Conservation (phyloP, 2,888 invertebrate species). For the Drosophila testacea region DNA sequence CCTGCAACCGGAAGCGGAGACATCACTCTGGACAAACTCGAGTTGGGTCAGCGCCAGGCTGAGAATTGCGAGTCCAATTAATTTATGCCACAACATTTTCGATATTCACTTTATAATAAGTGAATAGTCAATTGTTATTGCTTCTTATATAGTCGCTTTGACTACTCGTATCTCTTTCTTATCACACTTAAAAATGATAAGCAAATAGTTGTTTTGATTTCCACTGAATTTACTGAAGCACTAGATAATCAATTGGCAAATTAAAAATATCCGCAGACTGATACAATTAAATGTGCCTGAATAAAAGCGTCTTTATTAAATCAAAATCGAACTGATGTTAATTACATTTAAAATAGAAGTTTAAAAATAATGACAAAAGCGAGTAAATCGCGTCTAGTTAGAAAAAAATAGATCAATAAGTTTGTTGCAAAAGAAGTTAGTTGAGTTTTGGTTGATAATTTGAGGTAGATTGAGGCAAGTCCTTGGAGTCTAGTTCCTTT, state of each 20-base stretch:
- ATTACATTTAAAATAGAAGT: not conserved
- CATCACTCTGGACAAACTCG: not conserved
- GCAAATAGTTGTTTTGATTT: not conserved
- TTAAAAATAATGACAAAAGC: no score
- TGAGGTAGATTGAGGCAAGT: constrained; percentile 5
- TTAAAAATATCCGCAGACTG: no score
- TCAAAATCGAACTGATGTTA: not conserved
- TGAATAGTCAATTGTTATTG: not conserved
- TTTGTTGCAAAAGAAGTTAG: not conserved
- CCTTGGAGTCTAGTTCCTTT: not conserved
- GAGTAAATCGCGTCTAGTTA: no score
- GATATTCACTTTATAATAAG: not conserved
- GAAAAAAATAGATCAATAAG: no score
- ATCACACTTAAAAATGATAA: constrained; percentile 11
- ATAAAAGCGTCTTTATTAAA: not conserved
- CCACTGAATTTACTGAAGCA: not conserved
- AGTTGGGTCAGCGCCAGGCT: constrained; percentile 15
- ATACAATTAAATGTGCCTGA: not conserved
- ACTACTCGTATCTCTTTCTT: not conserved
- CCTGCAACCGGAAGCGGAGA: constrained; percentile 15
- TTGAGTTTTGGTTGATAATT: not conserved
- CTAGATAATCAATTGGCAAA: not conserved
- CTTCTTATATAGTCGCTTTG: constrained; percentile 3
- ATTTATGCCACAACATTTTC: constrained; percentile 24
- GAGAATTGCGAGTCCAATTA: constrained; percentile 14